phyloP scores from a whole-genome alignment of 35 echinoderm and acorn worm genomes.

The Nesometra sesokonis region DNA sequence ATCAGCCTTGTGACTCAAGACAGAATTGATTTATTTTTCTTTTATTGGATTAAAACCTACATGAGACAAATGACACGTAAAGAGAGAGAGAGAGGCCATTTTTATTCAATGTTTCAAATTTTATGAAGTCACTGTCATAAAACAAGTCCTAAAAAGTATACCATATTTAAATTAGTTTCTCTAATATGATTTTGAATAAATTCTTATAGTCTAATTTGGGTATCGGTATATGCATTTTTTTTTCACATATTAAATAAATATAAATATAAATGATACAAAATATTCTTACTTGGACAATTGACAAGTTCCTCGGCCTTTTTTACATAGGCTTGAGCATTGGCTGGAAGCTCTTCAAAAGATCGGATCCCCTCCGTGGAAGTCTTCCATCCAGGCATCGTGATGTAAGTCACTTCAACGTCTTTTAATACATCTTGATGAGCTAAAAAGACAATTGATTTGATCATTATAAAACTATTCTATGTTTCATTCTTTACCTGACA shows the following conservation, averaged over 20 bases:
- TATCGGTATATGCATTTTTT: neutral
- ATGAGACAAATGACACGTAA: too few species aligned
- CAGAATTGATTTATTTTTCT: too few species aligned
- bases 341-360: conserved; percentile 78
- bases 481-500: too few species aligned
- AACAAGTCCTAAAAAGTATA: too few species aligned
- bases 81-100: too few species aligned
- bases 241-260: neutral
- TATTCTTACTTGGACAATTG: conserved; percentile 68
- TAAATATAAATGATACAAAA: neutral
- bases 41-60: too few species aligned
- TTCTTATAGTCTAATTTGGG: neutral
- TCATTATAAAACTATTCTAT: too few species aligned
- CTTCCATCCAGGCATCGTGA: conserved; percentile 88
- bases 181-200: too few species aligned
- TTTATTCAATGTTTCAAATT: too few species aligned
- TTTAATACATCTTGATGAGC: conserved; percentile 74
- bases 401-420: conserved; percentile 71
- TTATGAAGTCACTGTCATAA: too few species aligned
- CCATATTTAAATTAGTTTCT: too few species aligned
- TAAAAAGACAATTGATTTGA: neutral
- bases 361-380: conserved; percentile 38
- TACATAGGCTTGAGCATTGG: conserved; percentile 73
- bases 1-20: too few species aligned
- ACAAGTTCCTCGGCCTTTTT: conserved; percentile 65